Percentiles rank a stretch among this genome's conserved stretches.
Conservation (phyloP, 2,113 vertebrate species). For the Tetrao urogallus region DNA sequence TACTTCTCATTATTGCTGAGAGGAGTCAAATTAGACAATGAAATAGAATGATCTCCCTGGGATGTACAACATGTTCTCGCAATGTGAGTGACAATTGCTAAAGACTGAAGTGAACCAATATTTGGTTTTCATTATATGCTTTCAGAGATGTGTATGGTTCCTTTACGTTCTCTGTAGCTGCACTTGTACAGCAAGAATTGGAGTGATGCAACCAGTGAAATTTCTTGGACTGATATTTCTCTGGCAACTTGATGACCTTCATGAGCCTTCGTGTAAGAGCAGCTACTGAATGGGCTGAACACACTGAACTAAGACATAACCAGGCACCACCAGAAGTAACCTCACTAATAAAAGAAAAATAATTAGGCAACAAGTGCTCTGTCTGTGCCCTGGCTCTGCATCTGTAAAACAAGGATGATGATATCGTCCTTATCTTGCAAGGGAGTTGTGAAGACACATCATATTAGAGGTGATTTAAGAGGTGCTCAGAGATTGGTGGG, state of each 20-base stretch:
- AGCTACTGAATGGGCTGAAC: background rate
- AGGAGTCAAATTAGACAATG: background rate
- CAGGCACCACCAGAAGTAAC: background rate
- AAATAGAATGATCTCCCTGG: background rate
- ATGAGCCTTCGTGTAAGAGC: background rate
- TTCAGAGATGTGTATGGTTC: background rate
- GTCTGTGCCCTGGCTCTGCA: background rate
- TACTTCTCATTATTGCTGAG: background rate
- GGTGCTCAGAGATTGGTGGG: background rate
- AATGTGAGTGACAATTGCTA: background rate
- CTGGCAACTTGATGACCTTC: rapidly evolving
- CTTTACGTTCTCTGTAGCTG: background rate
- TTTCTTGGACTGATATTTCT: background rate
- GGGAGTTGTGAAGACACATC: constrained; percentile 19
- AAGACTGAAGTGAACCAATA: rapidly evolving
- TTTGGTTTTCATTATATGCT: background rate
- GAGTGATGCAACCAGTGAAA: background rate
- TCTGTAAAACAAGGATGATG: constrained; percentile 36
- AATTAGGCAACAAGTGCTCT: constrained; percentile 2
- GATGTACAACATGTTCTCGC: background rate
- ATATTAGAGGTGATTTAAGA: constrained; percentile 52
- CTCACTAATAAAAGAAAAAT: constrained; percentile 35
- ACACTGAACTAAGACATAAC: background rate
- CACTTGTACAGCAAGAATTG: rapidly evolving
- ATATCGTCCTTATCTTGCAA: background rate